Conservation (phyloP, 1,140 invertebrate species). For the Caenorhabditis inopinata region DNA sequence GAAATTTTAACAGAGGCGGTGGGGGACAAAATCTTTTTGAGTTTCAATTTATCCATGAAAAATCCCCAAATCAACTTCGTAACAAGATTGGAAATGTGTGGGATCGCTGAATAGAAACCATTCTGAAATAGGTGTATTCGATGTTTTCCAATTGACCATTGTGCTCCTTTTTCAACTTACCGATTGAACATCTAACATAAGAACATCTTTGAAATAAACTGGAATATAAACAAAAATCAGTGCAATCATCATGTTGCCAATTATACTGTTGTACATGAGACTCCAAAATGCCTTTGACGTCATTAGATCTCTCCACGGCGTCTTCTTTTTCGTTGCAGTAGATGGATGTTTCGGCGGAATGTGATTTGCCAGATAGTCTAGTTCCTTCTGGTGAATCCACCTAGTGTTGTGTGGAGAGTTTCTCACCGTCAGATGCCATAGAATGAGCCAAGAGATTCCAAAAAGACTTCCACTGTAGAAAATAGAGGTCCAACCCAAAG, state of each 20-base stretch:
- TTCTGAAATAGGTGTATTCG: too few relatives aligned
- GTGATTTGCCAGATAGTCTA: slow-evolving; percentile 23
- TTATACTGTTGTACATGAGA: neutral
- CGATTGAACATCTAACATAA: slow-evolving; percentile 35
- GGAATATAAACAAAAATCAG: slow-evolving; percentile 42
- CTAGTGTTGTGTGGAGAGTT: slow-evolving; percentile 27
- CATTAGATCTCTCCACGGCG: slow-evolving; percentile 20
- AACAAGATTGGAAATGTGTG: slow-evolving; percentile 35
- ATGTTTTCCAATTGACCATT: neutral
- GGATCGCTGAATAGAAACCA: slow-evolving; percentile 34
- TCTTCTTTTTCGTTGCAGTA: neutral
- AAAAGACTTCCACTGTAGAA: slow-evolving; percentile 36
- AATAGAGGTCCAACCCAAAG: slow-evolving; percentile 26
- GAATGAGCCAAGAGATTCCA: slow-evolving; percentile 15
- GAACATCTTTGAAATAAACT: slow-evolving; percentile 41
- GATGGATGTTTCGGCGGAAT: neutral
- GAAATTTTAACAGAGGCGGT: slow-evolving; percentile 21
- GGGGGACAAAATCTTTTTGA: neutral
- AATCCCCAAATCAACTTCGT: slow-evolving; percentile 32
- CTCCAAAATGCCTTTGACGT: neutral
- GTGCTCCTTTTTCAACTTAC: neutral
- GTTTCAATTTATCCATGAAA: slow-evolving; percentile 33
- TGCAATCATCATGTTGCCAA: slow-evolving; percentile 35
- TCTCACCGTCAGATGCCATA: slow-evolving; percentile 27
- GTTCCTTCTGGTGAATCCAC: slow-evolving; percentile 34